A percentile compares a stretch with the other conserved stretches of the same genome.
These are phyloP conservation scores for Euphonia xanthogaster DNA, from an alignment of 2,797 vertebrate genomes.

Conservation along the genomic window DNA sequence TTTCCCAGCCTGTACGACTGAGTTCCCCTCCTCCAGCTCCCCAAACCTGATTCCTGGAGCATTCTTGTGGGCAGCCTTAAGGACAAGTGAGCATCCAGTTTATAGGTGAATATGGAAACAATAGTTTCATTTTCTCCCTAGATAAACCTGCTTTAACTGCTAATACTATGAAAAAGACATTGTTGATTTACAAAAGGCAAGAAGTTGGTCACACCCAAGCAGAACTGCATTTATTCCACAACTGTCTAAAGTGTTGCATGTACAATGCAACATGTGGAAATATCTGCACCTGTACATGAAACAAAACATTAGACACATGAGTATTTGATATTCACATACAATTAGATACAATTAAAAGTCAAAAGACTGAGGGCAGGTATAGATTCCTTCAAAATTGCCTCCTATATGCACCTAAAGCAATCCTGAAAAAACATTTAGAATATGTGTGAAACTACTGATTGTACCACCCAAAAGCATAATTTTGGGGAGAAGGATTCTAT, in stretches of 20 bases:
- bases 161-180: background rate
- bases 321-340: background rate
- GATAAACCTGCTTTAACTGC: background rate
- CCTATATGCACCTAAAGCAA: background rate
- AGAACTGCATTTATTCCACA: background rate
- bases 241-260: background rate
- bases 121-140: background rate
- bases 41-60: background rate
- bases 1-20: too few species aligned
- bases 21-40: background rate
- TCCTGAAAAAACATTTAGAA: background rate
- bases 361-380: background rate
- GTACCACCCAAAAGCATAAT: background rate
- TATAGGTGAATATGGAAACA: background rate
- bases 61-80: background rate
- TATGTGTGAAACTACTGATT: background rate
- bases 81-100: background rate
- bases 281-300: background rate
- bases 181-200: background rate
- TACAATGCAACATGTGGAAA: background rate
- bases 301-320: background rate
- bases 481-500: background rate
- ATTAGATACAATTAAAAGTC: background rate
- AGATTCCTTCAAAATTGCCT: background rate
- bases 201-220: background rate